Evolutionary conservation across 2,797 vertebrate genomes (phyloP), one percentile per base, ranked within the genome.

Genomic region (Buphagus erythrorhynchus): DNA sequence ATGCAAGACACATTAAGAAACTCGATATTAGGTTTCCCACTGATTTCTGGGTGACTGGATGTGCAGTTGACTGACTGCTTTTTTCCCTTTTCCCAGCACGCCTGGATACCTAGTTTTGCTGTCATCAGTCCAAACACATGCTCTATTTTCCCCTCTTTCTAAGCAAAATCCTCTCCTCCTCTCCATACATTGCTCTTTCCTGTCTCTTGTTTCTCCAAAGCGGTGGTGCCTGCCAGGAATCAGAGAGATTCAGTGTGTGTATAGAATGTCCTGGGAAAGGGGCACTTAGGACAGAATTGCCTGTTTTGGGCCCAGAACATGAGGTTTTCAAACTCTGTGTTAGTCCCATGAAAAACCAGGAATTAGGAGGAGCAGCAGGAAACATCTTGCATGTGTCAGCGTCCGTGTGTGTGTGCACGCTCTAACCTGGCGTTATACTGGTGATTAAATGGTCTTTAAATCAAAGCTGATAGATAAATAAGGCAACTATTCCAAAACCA

Each of bases 71-170:
- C 85, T 95, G 79, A 46, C 68, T 88, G 84, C 65, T 80, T 88
- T 95, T 95, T 95, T 86, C 72, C 82, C n/a, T 90, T 88, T 95
- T 87, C 85, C 83, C 91, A 94, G 87, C 93, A 91, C 5, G 43
- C 87, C 76, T 92, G 88, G 92, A 96, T 96, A 91, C 74, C 79
- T 97, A 96, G 93, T 96, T 97, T 90, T 94, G 90, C 95, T 94
- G 93, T 96, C 95, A 96, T 66, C 51, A 85, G 52, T 86, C 55
- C 93, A 93, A 85, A 78, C 94, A 95, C 86, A 75, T 93, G 79
- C 80, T 97, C 73, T 82, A 38, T 94, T 97, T 97, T 96, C 77
- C 80, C 46, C 36, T 71, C 78, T 95, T 91, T 90, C 90, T 87
- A n/a, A 62, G 86, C 74, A 92, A 86, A 93, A 96, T 45, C 92